These are phyloP conservation scores for Cephus sareptanus DNA, from an alignment of 2,888 invertebrate species.

Conservation along the genomic window DNA sequence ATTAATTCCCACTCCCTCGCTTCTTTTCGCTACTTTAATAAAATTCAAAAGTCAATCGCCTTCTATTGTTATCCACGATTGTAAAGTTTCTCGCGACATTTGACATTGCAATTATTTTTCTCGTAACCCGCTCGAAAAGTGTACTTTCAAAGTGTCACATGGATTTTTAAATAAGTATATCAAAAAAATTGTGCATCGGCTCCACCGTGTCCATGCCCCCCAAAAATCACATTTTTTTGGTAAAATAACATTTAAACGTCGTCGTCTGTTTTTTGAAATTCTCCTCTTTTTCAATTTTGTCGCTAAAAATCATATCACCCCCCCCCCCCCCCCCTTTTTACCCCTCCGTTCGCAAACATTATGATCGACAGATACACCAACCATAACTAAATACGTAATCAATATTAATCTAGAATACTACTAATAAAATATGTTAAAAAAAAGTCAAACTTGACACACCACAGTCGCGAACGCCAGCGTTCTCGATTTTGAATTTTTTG, in stretches of 20 bases:
- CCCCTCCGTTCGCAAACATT: not conserved
- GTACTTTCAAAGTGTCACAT: not conserved
- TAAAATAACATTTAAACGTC: not conserved
- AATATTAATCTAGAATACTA: conserved; percentile 9
- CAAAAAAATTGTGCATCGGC: not conserved
- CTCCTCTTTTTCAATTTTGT: not conserved
- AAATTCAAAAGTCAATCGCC: not conserved
- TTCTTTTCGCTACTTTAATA: not conserved
- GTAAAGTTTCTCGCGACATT: not conserved
- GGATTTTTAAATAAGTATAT: not conserved
- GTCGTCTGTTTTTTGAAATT: not conserved
- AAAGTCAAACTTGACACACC: conserved; percentile 9
- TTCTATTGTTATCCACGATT: not conserved
- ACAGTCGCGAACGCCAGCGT: not conserved
- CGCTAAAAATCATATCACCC: not conserved
- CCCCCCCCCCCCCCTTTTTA: not conserved
- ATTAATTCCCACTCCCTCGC: not conserved
- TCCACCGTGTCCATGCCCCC: not conserved
- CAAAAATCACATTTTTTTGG: not conserved
- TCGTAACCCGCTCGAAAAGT: not conserved
- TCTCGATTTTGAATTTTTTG: conserved; percentile 2
- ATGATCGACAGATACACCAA: not conserved
- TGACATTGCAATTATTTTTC: not conserved
- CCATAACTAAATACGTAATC: conserved; percentile 10
- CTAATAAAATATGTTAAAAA: conserved; percentile 3